Conservation (phyloP, 1,140 invertebrate genomes). For the Plectrocnemia conspersa region DNA sequence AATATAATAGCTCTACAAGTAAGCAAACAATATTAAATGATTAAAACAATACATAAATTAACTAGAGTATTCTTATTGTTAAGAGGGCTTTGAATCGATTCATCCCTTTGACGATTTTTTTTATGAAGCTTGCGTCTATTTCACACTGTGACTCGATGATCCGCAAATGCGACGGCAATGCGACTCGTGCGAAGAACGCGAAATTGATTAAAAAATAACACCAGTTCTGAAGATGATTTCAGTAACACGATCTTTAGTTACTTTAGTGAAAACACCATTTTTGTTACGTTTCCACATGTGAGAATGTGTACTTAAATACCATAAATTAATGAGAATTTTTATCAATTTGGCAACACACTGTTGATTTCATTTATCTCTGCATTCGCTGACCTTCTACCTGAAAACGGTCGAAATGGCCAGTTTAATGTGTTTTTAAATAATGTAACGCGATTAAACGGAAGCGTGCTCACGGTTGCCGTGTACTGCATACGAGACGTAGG, state of each 20-base stretch:
- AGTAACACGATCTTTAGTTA: not conserved
- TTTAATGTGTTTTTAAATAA: not conserved
- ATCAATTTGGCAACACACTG: conserved; percentile 31
- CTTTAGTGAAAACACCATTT: conserved; percentile 3
- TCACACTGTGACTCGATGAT: conserved; percentile 2
- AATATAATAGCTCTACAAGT: not conserved
- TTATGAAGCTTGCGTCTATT: not conserved
- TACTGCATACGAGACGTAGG: conserved; percentile 33
- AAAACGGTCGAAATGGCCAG: conserved; percentile 2
- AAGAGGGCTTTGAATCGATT: not conserved
- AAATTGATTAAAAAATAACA: not conserved
- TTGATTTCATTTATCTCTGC: conserved; percentile 30
- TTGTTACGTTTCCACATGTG: not conserved
- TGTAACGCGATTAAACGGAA: not conserved
- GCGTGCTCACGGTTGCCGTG: conserved; percentile 26
- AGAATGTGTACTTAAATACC: not conserved
- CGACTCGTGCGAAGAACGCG: not conserved
- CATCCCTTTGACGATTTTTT: no score
- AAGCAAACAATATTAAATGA: conserved; percentile 9
- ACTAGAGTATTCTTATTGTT: conserved; percentile 14
- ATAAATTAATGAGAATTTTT: conserved; percentile 27
- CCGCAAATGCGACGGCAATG: not conserved
- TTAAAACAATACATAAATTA: conserved; percentile 3
- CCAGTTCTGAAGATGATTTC: not conserved
- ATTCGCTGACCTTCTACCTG: conserved; percentile 33